Evolutionary conservation across 2,113 vertebrate genomes (phyloP), one percentile per base, ranked within the genome.

Genomic region (Jaculus jaculus): DNA sequence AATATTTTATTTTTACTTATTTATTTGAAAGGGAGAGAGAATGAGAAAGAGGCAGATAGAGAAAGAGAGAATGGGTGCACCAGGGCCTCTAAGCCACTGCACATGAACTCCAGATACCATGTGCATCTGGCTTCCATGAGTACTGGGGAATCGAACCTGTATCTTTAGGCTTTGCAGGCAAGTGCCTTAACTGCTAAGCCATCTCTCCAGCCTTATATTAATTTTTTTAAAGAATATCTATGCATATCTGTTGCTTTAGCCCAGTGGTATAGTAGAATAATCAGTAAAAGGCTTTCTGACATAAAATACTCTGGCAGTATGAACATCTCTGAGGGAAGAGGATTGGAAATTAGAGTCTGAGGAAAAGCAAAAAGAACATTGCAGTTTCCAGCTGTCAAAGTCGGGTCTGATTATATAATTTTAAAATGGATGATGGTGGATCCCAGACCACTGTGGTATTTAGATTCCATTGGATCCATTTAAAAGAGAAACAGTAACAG

Each of bases 401-500:
- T 71, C 84, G 83, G 17, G 3, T 42, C 61, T 13, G 74, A 39
- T 85, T 90, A 79, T 90, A 65, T 90, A 63, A 93, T 54, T 89
- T 86, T 39, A 66, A 85, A 93, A 89, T 87, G 75, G 88, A 92
- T 89, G 88, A 21, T 12, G 18, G 61, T 77, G 34, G 54, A 61
- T 88, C 83, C 60, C 90, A 85, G 83, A 96, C 90, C 1, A 20
- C 74, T 60, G 1, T 30, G 81, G 61, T 93, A 90, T 95, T 96
- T 96, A 94, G 90, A 96, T 95, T 96, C 91, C 88, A 42, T 2
- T 96, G 90, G 92, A 94, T 90, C 88, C 92, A 90, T 97, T 95
- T 96, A 84, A 97, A 94, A 96, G 95, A 83, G 94, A 90, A 96
- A 94, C 17, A 86, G 83, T 89, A 97, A 97, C 97, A 96, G 94